Conservation (phyloP, 2,113 vertebrate species). For the Mormyrus iriodes region DNA sequence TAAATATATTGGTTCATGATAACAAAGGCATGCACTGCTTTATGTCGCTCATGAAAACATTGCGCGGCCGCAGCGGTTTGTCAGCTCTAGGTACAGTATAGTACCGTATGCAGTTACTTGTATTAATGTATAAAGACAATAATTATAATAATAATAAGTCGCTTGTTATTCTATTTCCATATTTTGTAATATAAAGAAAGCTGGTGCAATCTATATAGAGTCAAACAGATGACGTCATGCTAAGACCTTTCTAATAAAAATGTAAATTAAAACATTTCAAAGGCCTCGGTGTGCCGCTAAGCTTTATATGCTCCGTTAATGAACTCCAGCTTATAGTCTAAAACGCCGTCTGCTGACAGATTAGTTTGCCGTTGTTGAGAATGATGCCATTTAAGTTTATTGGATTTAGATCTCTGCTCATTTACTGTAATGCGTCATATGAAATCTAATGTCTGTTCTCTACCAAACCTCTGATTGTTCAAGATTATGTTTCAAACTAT, state of each 20-base stretch:
- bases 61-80: too few relatives aligned
- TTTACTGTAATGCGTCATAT: neutral
- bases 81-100: too few relatives aligned
- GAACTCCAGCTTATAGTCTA: neutral
- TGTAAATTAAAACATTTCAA: neutral
- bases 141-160: too few relatives aligned
- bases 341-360: neutral
- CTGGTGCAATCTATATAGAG: neutral
- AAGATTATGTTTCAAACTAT: neutral
- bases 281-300: neutral
- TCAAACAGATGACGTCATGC: neutral
- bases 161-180: too few relatives aligned
- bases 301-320: neutral
- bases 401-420: neutral
- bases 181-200: too few relatives aligned
- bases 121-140: too few relatives aligned
- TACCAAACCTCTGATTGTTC: neutral
- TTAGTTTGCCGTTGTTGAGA: neutral
- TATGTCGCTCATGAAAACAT: too few relatives aligned
- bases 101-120: too few relatives aligned
- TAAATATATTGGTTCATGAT: too few relatives aligned
- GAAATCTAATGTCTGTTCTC: neutral
- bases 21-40: too few relatives aligned
- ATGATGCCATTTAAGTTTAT: neutral
- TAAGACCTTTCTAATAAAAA: neutral